Percentiles rank a stretch among this genome's conserved stretches.
Conservation (phyloP, 2,113 vertebrate species). For the Carassius auratus region DNA sequence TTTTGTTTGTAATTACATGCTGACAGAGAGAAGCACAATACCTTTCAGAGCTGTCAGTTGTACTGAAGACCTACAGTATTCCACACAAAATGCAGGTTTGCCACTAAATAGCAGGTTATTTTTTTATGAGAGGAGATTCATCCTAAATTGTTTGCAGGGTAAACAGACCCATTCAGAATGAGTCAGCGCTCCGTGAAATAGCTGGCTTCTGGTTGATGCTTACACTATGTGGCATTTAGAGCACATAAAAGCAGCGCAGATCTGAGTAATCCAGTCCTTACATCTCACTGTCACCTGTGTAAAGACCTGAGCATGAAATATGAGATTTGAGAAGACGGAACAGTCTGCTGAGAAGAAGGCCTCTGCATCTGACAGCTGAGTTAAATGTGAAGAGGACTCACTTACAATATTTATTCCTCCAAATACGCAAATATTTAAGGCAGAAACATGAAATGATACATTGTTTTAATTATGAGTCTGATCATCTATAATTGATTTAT, state of each 20-base stretch:
- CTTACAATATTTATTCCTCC: neutral
- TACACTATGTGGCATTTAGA: slow-evolving; percentile 51
- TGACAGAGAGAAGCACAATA: slow-evolving; percentile 24
- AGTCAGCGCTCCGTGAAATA: slow-evolving; percentile 47
- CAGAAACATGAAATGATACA: neutral
- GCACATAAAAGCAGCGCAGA: slow-evolving; percentile 44
- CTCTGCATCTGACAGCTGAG: neutral
- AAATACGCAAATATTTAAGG: neutral
- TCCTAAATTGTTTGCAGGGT: slow-evolving; percentile 56
- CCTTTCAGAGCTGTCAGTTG: slow-evolving; percentile 7
- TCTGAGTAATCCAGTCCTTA: slow-evolving; percentile 29
- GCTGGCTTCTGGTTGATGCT: slow-evolving; percentile 33
- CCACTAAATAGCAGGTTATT: slow-evolving; percentile 48
- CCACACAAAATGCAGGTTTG: slow-evolving; percentile 30
- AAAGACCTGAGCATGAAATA: slow-evolving; percentile 39
- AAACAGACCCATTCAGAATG: slow-evolving; percentile 50
- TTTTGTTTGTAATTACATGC: slow-evolving; percentile 30
- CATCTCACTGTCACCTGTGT: slow-evolving; percentile 44
- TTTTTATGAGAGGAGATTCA: slow-evolving; percentile 24
- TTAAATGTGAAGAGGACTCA: neutral
- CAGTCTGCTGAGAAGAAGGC: slow-evolving; percentile 35
- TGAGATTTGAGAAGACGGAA: slow-evolving; percentile 43
- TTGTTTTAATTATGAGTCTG: neutral
- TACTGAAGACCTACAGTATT: slow-evolving; percentile 17
- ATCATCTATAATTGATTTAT: neutral